Conservation (phyloP, 2,888 invertebrate genomes). For the Coelopa pilipes region DNA sequence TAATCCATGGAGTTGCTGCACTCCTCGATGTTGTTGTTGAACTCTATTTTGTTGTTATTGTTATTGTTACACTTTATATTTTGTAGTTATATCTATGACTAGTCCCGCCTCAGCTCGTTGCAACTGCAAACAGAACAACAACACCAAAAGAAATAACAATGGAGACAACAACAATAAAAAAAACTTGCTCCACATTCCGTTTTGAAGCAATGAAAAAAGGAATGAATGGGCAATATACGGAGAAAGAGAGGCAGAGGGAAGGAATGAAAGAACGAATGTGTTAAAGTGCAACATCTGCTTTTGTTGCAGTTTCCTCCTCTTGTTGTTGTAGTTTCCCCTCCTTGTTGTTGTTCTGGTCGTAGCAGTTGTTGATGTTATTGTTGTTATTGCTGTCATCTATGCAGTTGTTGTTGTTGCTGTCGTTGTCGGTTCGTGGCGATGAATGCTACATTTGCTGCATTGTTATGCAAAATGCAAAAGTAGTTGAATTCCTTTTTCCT, state of each 20-base stretch:
- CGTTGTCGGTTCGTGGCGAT: neutral
- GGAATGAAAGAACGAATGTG: constrained; percentile 5
- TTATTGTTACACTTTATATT: neutral
- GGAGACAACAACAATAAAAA: neutral
- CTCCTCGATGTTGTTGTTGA: too few relatives aligned
- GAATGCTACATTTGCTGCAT: constrained; percentile 18
- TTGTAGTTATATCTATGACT: too few relatives aligned
- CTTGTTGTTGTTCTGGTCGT: too few relatives aligned
- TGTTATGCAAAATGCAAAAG: constrained; percentile 12
- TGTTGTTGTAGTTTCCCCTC: neutral
- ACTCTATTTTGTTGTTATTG: neutral
- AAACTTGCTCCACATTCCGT: constrained; percentile 27
- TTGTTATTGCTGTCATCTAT: too few relatives aligned
- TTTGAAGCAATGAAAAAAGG: neutral
- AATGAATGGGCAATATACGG: neutral
- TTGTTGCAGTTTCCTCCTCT: neutral
- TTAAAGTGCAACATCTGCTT: constrained; percentile 28
- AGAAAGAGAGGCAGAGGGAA: too few relatives aligned
- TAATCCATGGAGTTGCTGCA: too few relatives aligned
- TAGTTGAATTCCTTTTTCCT: neutral
- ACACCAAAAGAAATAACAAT: neutral
- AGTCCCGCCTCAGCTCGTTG: neutral
- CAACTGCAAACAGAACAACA: constrained; percentile 1
- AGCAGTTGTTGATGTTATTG: too few relatives aligned
- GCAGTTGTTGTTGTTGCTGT: too few relatives aligned